phyloP scores from a whole-genome alignment of 1,140 invertebrate genomes.

The Leucophenga varia region DNA sequence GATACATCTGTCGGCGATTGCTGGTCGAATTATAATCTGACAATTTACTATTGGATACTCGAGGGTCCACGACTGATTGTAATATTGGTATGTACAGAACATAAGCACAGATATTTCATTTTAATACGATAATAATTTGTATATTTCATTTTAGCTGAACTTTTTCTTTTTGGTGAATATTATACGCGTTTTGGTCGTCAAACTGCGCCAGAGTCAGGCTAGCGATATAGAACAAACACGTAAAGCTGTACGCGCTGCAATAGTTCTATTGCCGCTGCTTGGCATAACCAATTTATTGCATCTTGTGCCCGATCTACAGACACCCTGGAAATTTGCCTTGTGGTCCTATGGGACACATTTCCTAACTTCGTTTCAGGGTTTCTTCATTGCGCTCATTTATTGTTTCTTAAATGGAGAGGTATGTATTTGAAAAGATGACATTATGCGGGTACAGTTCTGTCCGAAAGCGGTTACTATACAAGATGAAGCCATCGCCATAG shows the following conservation, averaged over 20 bases:
- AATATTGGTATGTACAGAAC: constrained; percentile 67
- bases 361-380: constrained; percentile 82
- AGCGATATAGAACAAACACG: constrained; percentile 79
- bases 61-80: constrained; percentile 79
- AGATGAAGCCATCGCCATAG: neutral
- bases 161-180: constrained; percentile 83
- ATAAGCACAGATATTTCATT: constrained; percentile 3
- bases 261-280: constrained; percentile 78
- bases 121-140: constrained; percentile 1
- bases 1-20: constrained; percentile 60
- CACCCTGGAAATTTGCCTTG: constrained; percentile 70
- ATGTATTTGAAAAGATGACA: constrained; percentile 28
- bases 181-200: constrained; percentile 80
- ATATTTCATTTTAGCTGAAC: constrained; percentile 68
- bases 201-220: constrained; percentile 74
- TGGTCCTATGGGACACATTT: constrained; percentile 83
- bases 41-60: constrained; percentile 81
- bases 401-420: constrained; percentile 90
- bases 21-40: constrained; percentile 83
- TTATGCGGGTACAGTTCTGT: neutral
- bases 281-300: constrained; percentile 78
- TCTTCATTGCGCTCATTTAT: constrained; percentile 81
- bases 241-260: constrained; percentile 76
- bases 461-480: neutral
- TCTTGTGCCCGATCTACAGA: constrained; percentile 68